phyloP scores from a whole-genome alignment of 35 echinoderm and acorn worm species.

The Apostichopus californicus region DNA sequence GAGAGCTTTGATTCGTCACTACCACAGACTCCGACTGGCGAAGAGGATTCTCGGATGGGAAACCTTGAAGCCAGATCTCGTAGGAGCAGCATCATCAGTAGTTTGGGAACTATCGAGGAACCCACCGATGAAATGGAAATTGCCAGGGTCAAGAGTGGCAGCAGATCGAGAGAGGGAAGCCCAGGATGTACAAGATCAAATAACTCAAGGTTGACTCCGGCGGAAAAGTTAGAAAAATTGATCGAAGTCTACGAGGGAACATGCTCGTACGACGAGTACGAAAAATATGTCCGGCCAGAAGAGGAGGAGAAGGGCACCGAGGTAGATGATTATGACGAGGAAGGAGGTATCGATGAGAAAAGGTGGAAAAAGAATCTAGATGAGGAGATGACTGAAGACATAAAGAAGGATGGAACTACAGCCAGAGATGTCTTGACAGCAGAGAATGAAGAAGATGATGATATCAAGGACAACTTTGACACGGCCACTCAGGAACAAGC shows the following conservation, averaged over 20 bases:
- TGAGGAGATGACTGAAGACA: neutral
- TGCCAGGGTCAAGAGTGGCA: neutral
- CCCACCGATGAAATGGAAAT: neutral
- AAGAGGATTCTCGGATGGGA: neutral
- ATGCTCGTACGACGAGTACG: constrained; percentile 78
- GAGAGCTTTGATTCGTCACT: constrained; percentile 59
- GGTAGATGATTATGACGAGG: neutral
- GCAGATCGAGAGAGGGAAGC: neutral
- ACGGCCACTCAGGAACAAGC: neutral
- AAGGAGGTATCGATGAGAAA: neutral
- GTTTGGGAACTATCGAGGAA: constrained; percentile 4
- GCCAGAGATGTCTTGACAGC: neutral
- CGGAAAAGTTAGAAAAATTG: constrained; percentile 90
- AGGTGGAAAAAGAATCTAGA: neutral
- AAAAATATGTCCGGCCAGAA: constrained; percentile 74
- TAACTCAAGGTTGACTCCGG: constrained; percentile 71
- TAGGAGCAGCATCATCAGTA: constrained; percentile 5
- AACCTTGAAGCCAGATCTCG: constrained; percentile 3
- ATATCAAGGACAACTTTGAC: neutral
- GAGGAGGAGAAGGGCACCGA: neutral
- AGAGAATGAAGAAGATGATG: neutral
- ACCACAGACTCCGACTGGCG: constrained; percentile 52
- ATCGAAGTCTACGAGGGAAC: constrained; percentile 95
- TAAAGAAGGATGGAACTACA: neutral
- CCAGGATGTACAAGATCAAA: neutral